Evolutionary conservation across 2,888 invertebrate species (phyloP), one percentile per base, ranked within the genome.

Genomic region (Dolichomitus sp.): DNA sequence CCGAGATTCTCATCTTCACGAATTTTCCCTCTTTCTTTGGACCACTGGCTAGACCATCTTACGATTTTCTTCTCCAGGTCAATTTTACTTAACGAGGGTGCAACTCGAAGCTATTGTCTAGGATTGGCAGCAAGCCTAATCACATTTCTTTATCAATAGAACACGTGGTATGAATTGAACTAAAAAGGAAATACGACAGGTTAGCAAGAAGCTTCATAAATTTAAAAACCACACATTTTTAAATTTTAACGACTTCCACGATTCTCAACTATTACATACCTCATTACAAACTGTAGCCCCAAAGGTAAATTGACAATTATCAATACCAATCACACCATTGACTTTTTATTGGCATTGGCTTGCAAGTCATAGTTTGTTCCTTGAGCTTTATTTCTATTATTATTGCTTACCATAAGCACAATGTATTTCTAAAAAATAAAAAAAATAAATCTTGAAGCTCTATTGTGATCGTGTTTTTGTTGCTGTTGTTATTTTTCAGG

Each of bases 1-100:
- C 91, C 93, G 93, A 92, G 93, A 92, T 92, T 93, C 93, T 92
- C 92, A 93, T 92, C 91, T 90, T 77, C 57, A 75, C 78, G 79
- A 74, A 80, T 69, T 69, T 77, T 14, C 40, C 57, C 50, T 57
- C 70, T 30, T 42, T 17, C 57, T 30, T 42, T 52, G 66, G 61
- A 59, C 57, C 54, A 23, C 33, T 19, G 19, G 14, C 19, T 45
- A 12, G 65, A 48, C 45, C 1, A 50, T 68, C 3, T 27, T n/a
- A 45, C 54, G 14, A 17, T 59, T 59, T 45, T 66, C 33, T 4
- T 57, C 30, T 17, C 17, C 37, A 17, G 19, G 30, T 57, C 19
- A 30, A 65, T 27, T 65, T 27, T 65, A 27, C 30, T 42, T 74
- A 52, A 74, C 65, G 54, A 65, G 74, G 65, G 63, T 70, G 23